phyloP scores from a whole-genome alignment of 1,140 invertebrate species.

The Olivierus martensii region DNA sequence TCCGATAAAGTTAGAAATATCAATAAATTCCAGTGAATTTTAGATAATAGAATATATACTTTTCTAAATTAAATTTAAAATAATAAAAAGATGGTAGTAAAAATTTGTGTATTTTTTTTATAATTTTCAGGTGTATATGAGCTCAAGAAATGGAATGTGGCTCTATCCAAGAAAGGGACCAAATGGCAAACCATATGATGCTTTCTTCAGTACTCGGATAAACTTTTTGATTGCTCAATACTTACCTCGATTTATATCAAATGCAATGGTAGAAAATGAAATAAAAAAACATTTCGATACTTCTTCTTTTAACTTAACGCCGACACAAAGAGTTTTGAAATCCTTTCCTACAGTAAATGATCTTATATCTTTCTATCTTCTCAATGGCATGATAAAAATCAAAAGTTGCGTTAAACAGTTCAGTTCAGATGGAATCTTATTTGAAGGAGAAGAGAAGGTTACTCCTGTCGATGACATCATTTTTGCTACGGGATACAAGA shows the following conservation, averaged over 20 bases:
- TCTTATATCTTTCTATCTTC: conserved; percentile 33
- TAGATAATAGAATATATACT: too few species aligned
- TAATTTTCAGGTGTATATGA: conserved; percentile 37
- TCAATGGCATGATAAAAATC: conserved; percentile 27
- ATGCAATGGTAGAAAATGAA: conserved; percentile 4
- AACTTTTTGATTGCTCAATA: not conserved
- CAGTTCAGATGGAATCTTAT: conserved; percentile 24
- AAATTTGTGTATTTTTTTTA: too few species aligned
- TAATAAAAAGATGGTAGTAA: too few species aligned
- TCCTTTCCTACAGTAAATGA: conserved; percentile 40
- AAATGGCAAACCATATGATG: conserved; percentile 25
- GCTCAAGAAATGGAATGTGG: conserved; percentile 36
- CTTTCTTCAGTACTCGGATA: conserved; percentile 4
- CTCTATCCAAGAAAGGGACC: conserved; percentile 26
- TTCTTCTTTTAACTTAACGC: conserved; percentile 31
- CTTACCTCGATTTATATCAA: conserved; percentile 1
- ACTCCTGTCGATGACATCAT: conserved; percentile 3
- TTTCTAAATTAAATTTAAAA: too few species aligned
- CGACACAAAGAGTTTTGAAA: conserved; percentile 29
- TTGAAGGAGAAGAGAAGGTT: conserved; percentile 19
- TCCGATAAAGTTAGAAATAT: too few species aligned
- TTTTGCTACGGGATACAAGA: conserved; percentile 21
- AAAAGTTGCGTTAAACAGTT: conserved; percentile 29
- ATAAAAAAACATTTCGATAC: conserved; percentile 30
- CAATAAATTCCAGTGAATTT: too few species aligned